phyloP scores from a whole-genome alignment of 2,888 invertebrate genomes.

The Lepidochrysops patricia region DNA sequence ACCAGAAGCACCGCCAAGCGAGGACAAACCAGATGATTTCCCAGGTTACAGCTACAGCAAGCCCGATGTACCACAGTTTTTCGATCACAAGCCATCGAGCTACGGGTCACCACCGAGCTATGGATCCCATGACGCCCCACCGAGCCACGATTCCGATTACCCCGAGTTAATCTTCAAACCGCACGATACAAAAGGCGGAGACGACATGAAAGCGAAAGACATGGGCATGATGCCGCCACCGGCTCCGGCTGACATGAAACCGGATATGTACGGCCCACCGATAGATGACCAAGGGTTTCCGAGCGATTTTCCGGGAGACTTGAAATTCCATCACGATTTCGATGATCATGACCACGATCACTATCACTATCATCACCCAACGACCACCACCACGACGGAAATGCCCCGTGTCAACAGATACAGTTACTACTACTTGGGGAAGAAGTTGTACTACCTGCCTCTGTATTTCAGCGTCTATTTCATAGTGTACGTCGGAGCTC shows the following conservation, averaged over 20 bases:
- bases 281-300: slow-evolving; percentile 58
- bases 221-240: slow-evolving; percentile 52
- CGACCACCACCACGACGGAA: slow-evolving; percentile 64
- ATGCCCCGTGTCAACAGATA: slow-evolving; percentile 76
- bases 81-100: slow-evolving; percentile 15
- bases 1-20: slow-evolving; percentile 35
- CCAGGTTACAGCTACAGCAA: slow-evolving; percentile 22
- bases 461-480: slow-evolving; percentile 84
- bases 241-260: slow-evolving; percentile 33
- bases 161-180: slow-evolving; percentile 48
- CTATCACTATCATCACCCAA: slow-evolving; percentile 46
- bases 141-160: slow-evolving; percentile 36
- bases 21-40: slow-evolving; percentile 18
- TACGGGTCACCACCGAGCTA: slow-evolving; percentile 23
- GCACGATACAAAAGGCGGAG: slow-evolving; percentile 30
- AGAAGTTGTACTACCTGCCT: slow-evolving; percentile 84
- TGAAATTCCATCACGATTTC: slow-evolving; percentile 58
- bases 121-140: slow-evolving; percentile 33
- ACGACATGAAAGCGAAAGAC: slow-evolving; percentile 36
- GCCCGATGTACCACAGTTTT: slow-evolving; percentile 14
- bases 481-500: slow-evolving; percentile 79
- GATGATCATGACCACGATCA: slow-evolving; percentile 50
- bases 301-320: slow-evolving; percentile 59
- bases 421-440: slow-evolving; percentile 84
- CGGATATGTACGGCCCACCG: slow-evolving; percentile 35